Conservation (phyloP, 2,797 vertebrate species). For the Centroberyx gerrardi region DNA sequence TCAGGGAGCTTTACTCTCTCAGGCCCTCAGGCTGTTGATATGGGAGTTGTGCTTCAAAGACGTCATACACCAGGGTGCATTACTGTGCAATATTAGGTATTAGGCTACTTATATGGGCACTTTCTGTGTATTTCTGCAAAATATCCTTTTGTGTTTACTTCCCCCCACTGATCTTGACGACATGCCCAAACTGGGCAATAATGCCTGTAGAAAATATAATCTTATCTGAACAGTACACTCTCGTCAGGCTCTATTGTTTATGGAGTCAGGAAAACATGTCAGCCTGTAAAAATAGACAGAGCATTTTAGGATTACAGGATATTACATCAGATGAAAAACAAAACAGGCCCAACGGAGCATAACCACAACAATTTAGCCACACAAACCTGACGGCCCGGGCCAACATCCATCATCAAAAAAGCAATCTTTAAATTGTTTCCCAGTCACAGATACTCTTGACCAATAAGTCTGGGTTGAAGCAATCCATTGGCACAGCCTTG, state of each 20-base stretch:
- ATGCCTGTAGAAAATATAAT: conserved; percentile 44
- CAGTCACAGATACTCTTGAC: neutral
- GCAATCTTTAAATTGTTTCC: neutral
- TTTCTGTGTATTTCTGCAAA: conserved; percentile 1
- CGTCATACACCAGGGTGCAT: conserved; percentile 17
- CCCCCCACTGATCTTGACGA: conserved; percentile 5
- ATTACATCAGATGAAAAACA: conserved; percentile 68
- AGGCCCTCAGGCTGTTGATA: conserved; percentile 27
- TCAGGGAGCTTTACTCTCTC: conserved; percentile 34
- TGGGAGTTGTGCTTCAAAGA: conserved; percentile 21
- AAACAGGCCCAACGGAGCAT: conserved; percentile 30
- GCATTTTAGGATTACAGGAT: conserved; percentile 74
- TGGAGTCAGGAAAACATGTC: conserved; percentile 67
- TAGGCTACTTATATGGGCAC: conserved; percentile 23
- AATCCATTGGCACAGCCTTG: neutral
- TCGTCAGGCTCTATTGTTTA: conserved; percentile 69
- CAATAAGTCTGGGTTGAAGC: neutral
- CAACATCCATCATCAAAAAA: conserved; percentile 19
- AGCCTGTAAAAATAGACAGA: conserved; percentile 74
- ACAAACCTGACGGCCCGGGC: conserved; percentile 3
- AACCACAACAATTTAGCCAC: conserved; percentile 29
- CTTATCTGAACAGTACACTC: conserved; percentile 68
- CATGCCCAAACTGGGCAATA: conserved; percentile 51
- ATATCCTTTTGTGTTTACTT: neutral
- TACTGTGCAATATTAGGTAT: conserved; percentile 2